A percentile compares a stretch with the other conserved stretches of the same genome.
Evolutionary conservation across 2,888 invertebrate genomes (phyloP).

Genomic region (Pimpla rufipes): DNA sequence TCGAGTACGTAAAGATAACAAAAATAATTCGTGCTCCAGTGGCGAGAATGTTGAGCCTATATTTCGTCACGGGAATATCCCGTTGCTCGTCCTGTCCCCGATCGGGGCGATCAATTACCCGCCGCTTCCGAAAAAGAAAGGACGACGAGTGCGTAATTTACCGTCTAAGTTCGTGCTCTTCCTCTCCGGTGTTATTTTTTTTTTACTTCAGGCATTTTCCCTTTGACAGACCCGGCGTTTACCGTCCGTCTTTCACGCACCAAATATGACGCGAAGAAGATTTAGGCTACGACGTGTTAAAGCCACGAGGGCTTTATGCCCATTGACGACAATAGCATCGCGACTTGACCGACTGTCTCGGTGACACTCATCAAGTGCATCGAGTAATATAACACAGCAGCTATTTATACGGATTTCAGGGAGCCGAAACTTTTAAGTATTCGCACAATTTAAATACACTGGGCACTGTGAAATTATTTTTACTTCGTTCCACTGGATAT

Average conservation of each 20-base stretch:
- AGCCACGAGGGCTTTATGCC: background rate
- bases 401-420: too few relatives aligned
- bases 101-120: conserved; percentile 58
- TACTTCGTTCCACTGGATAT: too few relatives aligned
- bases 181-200: too few relatives aligned
- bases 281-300: conserved; percentile 44
- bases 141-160: conserved; percentile 17
- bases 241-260: conserved; percentile 45
- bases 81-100: conserved; percentile 60
- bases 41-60: background rate
- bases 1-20: background rate
- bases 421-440: too few relatives aligned
- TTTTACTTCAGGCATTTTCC: background rate
- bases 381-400: too few relatives aligned
- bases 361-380: background rate
- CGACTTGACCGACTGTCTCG: background rate
- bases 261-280: conserved; percentile 26
- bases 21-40: conserved; percentile 1
- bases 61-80: conserved; percentile 54
- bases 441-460: too few relatives aligned
- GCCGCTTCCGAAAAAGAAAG: conserved; percentile 53
- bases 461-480: too few relatives aligned
- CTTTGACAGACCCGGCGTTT: background rate
- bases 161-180: conserved; percentile 11
- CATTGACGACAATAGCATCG: conserved; percentile 5